Conservation (phyloP, 2,888 invertebrate species). For the Hermaeophaga mercurialis region DNA sequence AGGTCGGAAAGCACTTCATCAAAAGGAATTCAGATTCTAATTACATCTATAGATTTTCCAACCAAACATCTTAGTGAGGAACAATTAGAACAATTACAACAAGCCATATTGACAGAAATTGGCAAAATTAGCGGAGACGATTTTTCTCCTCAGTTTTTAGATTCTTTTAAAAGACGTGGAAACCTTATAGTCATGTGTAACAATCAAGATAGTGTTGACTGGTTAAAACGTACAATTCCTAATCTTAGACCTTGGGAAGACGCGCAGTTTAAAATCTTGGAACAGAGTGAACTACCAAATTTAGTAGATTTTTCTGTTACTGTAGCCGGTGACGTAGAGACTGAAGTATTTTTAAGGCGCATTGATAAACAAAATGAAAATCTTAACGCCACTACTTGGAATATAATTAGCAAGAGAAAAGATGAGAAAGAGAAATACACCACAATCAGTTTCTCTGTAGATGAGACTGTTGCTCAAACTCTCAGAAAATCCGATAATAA, state of each 20-base stretch:
- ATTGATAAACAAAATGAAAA: constrained; percentile 26
- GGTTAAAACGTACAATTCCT: constrained; percentile 20
- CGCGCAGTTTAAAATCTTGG: constrained; percentile 16
- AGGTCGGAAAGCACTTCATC: constrained; percentile 1
- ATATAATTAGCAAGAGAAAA: constrained; percentile 22
- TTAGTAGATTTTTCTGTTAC: constrained; percentile 17
- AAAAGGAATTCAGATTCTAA: constrained; percentile 21
- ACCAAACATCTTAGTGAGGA: constrained; percentile 14
- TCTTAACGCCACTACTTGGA: constrained; percentile 21
- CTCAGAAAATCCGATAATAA: constrained; percentile 22
- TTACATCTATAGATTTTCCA: constrained; percentile 21
- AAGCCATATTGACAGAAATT: constrained; percentile 20
- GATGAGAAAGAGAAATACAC: constrained; percentile 18
- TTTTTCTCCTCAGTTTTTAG: constrained; percentile 25
- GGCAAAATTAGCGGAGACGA: constrained; percentile 20
- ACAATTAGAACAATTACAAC: constrained; percentile 18
- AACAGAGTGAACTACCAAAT: constrained; percentile 20
- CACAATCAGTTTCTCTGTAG: constrained; percentile 20
- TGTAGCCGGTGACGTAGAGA: constrained; percentile 11
- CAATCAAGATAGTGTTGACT: constrained; percentile 28
- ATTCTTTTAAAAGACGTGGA: constrained; percentile 23
- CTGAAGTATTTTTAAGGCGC: constrained; percentile 12
- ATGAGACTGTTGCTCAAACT: constrained; percentile 21
- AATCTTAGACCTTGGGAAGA: constrained; percentile 25
- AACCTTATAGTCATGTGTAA: constrained; percentile 23